A percentile compares a stretch with the other conserved stretches of the same genome.
Evolutionary conservation across 2,888 invertebrate genomes (phyloP).

Genomic region (Sinohyriopsis cumingii): DNA sequence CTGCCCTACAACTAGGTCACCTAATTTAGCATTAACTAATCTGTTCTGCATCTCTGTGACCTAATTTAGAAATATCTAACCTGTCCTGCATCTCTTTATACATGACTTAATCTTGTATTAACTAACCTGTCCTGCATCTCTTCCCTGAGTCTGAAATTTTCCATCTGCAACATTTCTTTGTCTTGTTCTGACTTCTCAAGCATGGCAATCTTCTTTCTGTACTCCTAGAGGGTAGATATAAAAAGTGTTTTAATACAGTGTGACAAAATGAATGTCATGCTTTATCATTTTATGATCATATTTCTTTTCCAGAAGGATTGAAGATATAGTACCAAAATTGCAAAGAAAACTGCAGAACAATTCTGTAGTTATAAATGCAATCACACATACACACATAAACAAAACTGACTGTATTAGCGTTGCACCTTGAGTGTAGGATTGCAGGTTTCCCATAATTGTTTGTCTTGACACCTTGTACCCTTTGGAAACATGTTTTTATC

Average conservation of each 20-base stretch:
- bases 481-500: too few relatives aligned
- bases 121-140: slow-evolving; percentile 64
- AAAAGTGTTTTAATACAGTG: not conserved
- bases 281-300: not conserved
- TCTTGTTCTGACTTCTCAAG: slow-evolving; percentile 55
- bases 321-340: not conserved
- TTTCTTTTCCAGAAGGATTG: not conserved
- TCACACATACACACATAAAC: too few relatives aligned
- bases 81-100: too few relatives aligned
- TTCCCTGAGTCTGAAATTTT: slow-evolving; percentile 57
- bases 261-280: not conserved
- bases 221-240: slow-evolving; percentile 43
- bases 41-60: slow-evolving; percentile 64
- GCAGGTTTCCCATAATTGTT: too few relatives aligned
- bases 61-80: too few relatives aligned
- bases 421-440: too few relatives aligned
- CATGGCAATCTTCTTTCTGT: slow-evolving; percentile 49
- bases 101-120: not conserved
- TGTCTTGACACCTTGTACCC: too few relatives aligned
- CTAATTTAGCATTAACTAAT: slow-evolving; percentile 27
- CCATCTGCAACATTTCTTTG: slow-evolving; percentile 51
- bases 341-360: not conserved
- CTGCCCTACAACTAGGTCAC: slow-evolving; percentile 59
- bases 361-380: too few relatives aligned
- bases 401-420: too few relatives aligned